Conservation (phyloP, 2,888 invertebrate genomes). For the Tillus elongatus region DNA sequence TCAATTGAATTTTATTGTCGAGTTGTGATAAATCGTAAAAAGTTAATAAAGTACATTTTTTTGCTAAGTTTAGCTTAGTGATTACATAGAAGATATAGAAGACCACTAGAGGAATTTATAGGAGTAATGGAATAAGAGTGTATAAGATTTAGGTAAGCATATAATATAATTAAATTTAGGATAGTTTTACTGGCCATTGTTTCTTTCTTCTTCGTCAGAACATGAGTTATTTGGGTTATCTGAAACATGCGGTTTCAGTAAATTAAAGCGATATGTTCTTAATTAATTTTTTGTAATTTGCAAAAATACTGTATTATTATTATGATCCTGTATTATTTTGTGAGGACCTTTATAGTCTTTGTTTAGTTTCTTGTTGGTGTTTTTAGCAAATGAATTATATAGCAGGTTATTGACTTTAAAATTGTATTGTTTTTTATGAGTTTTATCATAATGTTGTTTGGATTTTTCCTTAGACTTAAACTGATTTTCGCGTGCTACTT, state of each 20-base stretch:
- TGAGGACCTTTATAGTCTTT: conserved; percentile 1
- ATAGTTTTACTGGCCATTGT: conserved; percentile 1
- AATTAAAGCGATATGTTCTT: not conserved
- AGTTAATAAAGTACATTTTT: not conserved
- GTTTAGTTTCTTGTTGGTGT: not conserved
- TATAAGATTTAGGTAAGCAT: not conserved
- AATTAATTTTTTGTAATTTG: not conserved
- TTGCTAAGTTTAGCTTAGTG: conserved; percentile 1
- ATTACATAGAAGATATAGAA: no score
- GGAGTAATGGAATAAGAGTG: conserved; percentile 1
- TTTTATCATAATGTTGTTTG: not conserved
- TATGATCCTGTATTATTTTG: not conserved
- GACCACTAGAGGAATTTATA: conserved; percentile 2
- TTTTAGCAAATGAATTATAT: conserved; percentile 1
- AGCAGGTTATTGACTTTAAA: not conserved
- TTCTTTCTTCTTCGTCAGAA: not conserved
- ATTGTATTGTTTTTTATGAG: not conserved
- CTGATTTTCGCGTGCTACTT: not conserved
- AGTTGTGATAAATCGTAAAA: not conserved
- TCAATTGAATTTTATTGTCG: not conserved
- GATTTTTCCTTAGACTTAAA: not conserved
- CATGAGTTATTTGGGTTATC: not conserved
- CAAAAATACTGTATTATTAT: not conserved
- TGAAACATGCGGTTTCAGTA: conserved; percentile 3
- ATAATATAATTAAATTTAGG: not conserved